These are phyloP conservation scores for Alca torda DNA, from an alignment of 2,797 vertebrate genomes.

Conservation along the genomic window DNA sequence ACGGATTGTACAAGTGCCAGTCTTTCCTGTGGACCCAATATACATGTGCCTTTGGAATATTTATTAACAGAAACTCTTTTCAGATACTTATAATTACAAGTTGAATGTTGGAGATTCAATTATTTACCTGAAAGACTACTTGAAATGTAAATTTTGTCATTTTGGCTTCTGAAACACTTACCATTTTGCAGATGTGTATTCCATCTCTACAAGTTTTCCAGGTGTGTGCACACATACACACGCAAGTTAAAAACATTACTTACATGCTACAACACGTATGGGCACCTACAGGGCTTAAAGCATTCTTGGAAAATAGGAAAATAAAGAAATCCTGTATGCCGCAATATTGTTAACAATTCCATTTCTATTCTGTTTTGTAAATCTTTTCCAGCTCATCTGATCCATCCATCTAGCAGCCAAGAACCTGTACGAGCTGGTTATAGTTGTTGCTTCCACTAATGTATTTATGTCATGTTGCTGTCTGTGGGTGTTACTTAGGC, in stretches of 20 bases:
- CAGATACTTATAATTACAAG: neutral
- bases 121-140: neutral
- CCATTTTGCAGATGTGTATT: neutral
- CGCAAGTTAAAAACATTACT: neutral
- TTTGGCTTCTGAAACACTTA: neutral
- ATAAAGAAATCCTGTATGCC: neutral
- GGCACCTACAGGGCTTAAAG: neutral
- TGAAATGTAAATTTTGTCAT: neutral
- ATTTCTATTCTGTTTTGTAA: neutral
- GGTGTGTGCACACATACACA: neutral
- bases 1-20: neutral
- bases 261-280: neutral
- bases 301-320: neutral
- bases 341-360: neutral
- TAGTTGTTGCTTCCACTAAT: slow-evolving; percentile 34
- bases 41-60: neutral
- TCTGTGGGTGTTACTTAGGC: slow-evolving; percentile 67
- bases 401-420: slow-evolving; percentile 34
- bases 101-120: neutral
- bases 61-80: neutral
- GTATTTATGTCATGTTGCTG: slow-evolving; percentile 63
- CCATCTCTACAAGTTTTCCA: neutral
- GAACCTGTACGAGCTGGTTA: slow-evolving; percentile 4
- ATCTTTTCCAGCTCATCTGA: slow-evolving; percentile 38
- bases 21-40: neutral